Evolutionary conservation across 2,888 invertebrate species (phyloP).

Genomic region (Vandiemenella viatica): DNA sequence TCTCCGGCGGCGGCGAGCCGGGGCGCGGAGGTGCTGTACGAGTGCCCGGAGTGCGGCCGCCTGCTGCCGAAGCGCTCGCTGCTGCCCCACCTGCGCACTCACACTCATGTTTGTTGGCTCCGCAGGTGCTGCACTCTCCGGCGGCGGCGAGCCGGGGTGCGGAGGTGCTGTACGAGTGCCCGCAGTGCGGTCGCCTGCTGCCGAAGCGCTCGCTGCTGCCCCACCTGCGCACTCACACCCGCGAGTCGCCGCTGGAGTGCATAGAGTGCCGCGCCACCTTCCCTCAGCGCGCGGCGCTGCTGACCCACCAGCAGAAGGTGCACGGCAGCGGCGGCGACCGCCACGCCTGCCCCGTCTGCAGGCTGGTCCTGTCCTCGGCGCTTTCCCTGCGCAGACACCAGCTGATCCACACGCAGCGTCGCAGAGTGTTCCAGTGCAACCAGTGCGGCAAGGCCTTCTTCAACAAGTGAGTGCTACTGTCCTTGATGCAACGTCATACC

Average conservation of each 20-base stretch:
- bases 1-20: not conserved
- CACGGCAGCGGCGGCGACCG: not conserved
- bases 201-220: slow-evolving; percentile 48
- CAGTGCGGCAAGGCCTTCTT: slow-evolving; percentile 28
- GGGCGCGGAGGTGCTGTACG: slow-evolving; percentile 25
- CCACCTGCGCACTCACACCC: slow-evolving; percentile 58
- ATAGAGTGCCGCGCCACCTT: slow-evolving; percentile 45
- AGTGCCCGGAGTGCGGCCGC: slow-evolving; percentile 53
- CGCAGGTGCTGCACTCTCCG: too few species aligned
- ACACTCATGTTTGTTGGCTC: too few species aligned
- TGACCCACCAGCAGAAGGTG: slow-evolving; percentile 42
- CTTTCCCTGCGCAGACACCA: slow-evolving; percentile 8
- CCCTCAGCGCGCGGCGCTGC: slow-evolving; percentile 46
- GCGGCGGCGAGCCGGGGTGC: not conserved
- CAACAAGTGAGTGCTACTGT: slow-evolving; percentile 31
- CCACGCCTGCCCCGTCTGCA: slow-evolving; percentile 5
- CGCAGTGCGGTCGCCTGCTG: slow-evolving; percentile 48
- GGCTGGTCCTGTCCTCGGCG: slow-evolving; percentile 4
- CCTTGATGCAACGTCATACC: too few species aligned
- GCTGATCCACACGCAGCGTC: slow-evolving; percentile 14
- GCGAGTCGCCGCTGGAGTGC: slow-evolving; percentile 56
- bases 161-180: slow-evolving; percentile 38
- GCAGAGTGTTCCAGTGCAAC: slow-evolving; percentile 25
- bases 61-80: slow-evolving; percentile 48
- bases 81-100: slow-evolving; percentile 51